Evolutionary conservation across 1,140 invertebrate genomes (phyloP), one percentile per base, ranked within the genome.

Genomic region (Pemphigus obesinymphae): DNA sequence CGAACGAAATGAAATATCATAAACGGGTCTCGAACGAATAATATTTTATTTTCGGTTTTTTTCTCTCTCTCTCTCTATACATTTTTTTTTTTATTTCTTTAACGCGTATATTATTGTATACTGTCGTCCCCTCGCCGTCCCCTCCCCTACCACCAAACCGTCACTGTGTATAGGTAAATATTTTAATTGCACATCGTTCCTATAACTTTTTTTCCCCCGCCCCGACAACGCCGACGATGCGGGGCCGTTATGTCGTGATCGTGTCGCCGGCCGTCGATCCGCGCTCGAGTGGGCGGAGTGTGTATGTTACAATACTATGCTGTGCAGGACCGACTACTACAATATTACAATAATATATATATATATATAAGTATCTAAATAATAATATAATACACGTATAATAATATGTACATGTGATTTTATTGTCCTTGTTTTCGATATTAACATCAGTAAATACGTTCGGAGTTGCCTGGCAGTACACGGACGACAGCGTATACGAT

Each of bases 1-100:
- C 37, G 55, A 13, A 80, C 13, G 76, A 63, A 63, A 80, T 63
- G 76, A 80, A 80, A 80, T 63, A 80, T 80, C 76, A n/a, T 63
- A 80, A 80, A 80, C 55, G n/a, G 76, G 76, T 80, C 76, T 61
- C 55, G 8, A 55, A 80, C 76, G 37, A 45, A 80, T 43, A 63
- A 43, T 63, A 61, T 80, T 80, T 43, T 63, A 43, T 80, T 61
- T 61, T 61, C n/a, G 17, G 50, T 40, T 58, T 58, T 68, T 68
- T 40, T 37, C 37, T 40, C 34, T 68, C n/a, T n/a, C n/a, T n/a
- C n/a, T n/a, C n/a, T n/a, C n/a, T n/a, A n/a, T n/a, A n/a, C 10
- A 23, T 70, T 45, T 70, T 45, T 70, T 43, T 70, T 58, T 58
- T 13, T 58, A 5, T 23, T 15, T 13, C 20, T 45, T 45, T 37